Evolutionary conservation across 2,797 vertebrate genomes (phyloP), one percentile per base, ranked within the genome.

Genomic region (Masticophis lateralis): DNA sequence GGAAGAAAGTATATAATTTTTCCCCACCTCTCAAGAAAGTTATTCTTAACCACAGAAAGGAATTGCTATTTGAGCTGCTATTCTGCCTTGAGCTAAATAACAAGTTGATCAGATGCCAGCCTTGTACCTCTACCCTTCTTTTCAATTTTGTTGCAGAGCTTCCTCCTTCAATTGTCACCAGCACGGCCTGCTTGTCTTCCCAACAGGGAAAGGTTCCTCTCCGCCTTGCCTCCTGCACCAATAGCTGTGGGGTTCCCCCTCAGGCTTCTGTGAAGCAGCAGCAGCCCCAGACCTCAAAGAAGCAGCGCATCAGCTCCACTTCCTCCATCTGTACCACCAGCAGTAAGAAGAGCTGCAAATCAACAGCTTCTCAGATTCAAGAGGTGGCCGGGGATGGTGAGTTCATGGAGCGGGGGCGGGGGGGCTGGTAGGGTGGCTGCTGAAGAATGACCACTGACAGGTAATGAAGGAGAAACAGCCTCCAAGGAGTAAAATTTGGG

Each of bases 301-400:
- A 89, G 14, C 90, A 97, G 87, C 93, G 90, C 4, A 95, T 96
- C 2, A 94, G 96, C 27, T 97, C 98, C 87, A 94, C 95, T 27
- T n/a, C 92, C n/a, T 97, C 98, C 51, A 89, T 95, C 57, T 92
- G 87, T 61, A 93, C 86, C 88, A 94, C 91, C 13, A 97, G 92
- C 95, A 98, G 97, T 95, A 97, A 96, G 94, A 60, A 97, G 94
- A 97, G 97, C 90, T 87, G 97, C 3, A 98, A 96, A 90, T 95
- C 96, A 0, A 97, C 97, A 3, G 96, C 98, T 0, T 94, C 96
- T 22, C 97, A 98, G 94, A 98, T 98, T 57, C 97, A 98, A 92
- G 96, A 98, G 63, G 98, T 96, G 0, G 97, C 98, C 8, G 98
- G 97, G 94, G 97, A 98, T 0, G 98, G 98, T 98, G 96, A 98